These are phyloP conservation scores for Nicator chloris DNA, from an alignment of 2,113 vertebrate genomes.

Conservation along the genomic window DNA sequence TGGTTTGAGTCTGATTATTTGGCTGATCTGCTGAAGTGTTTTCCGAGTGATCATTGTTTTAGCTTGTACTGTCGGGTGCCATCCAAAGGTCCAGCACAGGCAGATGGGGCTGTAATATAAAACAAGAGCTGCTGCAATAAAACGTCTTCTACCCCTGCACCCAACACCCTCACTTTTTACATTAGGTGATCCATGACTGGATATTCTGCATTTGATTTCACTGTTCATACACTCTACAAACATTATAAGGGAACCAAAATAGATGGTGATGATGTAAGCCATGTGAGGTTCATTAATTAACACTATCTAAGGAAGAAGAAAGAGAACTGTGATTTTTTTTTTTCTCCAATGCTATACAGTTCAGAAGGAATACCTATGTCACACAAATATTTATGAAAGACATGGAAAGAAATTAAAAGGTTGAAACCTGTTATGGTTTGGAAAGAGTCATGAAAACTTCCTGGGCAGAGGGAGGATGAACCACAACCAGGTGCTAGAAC, in stretches of 20 bases:
- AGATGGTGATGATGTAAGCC: not conserved
- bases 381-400: not conserved
- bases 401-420: not conserved
- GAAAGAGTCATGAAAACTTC: not conserved
- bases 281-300: not conserved
- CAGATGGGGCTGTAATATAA: constrained; percentile 8
- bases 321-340: not conserved
- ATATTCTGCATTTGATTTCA: not conserved
- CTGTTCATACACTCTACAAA: not conserved
- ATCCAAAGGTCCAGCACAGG: not conserved
- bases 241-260: not conserved
- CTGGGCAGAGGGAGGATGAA: not conserved
- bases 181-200: not conserved
- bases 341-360: not conserved
- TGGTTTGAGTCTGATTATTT: not conserved
- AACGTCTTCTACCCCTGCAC: not conserved
- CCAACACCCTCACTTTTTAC: not conserved
- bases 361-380: not conserved
- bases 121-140: not conserved
- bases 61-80: not conserved
- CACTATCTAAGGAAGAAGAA: not conserved
- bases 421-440: not conserved
- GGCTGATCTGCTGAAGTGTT: not conserved
- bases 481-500: fast-evolving
- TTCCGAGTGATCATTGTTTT: not conserved